These are phyloP conservation scores for Drosophila fulvimacula DNA, from an alignment of 2,888 invertebrate genomes.

Conservation along the genomic window DNA sequence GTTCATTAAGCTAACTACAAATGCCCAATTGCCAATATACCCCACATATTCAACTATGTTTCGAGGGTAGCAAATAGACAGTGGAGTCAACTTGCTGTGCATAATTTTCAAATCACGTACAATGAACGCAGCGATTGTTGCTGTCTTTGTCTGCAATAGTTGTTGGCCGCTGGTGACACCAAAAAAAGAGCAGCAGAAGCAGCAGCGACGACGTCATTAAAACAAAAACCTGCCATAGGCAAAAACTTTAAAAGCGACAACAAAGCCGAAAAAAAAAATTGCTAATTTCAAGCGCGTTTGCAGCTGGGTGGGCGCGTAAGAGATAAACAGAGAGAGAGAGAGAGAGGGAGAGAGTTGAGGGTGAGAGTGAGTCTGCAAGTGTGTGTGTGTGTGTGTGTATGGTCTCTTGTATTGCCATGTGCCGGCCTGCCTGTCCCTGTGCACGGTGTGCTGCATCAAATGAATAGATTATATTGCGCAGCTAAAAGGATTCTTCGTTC, in stretches of 20 bases:
- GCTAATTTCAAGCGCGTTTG: conserved; percentile 70
- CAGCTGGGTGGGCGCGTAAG: conserved; percentile 32
- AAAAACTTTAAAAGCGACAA: conserved; percentile 28
- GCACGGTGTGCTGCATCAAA: conserved; percentile 71
- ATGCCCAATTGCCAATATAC: neutral
- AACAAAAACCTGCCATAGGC: conserved; percentile 60
- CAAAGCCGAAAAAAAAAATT: conserved; percentile 33
- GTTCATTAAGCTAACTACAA: neutral
- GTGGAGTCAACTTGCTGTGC: conserved; percentile 55
- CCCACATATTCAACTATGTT: neutral
- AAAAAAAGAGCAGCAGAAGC: conserved; percentile 32
- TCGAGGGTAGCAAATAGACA: conserved; percentile 31
- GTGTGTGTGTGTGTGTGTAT: conserved; percentile 20
- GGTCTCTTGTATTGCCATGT: conserved; percentile 32
- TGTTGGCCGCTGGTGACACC: conserved; percentile 55
- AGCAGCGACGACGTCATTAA: conserved; percentile 49
- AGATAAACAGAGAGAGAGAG: conserved; percentile 13
- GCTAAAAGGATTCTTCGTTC: conserved; percentile 72
- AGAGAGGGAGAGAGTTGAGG: conserved; percentile 4
- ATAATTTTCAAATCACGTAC: conserved; percentile 81
- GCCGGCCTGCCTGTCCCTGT: conserved; percentile 22
- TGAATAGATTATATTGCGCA: conserved; percentile 77
- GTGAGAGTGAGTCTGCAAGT: conserved; percentile 2
- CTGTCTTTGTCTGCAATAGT: conserved; percentile 26
- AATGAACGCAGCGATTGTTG: conserved; percentile 59